phyloP scores from a whole-genome alignment of 2,888 invertebrate species.

The Dynastes hyllus region DNA sequence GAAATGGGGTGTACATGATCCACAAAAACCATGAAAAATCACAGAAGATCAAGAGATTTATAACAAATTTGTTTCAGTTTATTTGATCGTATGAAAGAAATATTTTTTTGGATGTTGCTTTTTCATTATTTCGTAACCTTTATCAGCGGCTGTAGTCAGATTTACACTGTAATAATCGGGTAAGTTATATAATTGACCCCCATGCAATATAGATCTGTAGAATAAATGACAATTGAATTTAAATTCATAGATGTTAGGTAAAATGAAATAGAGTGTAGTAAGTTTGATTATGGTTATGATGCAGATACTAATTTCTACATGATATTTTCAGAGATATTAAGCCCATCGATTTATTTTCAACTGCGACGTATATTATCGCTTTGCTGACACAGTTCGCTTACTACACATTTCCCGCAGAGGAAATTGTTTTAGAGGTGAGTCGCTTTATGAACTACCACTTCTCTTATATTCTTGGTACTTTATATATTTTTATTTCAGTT shows the following conservation, averaged over 20 bases:
- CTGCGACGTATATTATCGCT: constrained; percentile 11
- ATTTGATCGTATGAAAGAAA: constrained; percentile 37
- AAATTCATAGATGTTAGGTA: too few relatives aligned
- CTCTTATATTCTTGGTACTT: background rate
- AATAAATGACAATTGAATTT: too few relatives aligned
- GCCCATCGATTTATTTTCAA: constrained; percentile 3
- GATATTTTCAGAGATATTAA: background rate
- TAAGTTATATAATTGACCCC: background rate
- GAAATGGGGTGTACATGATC: too few relatives aligned
- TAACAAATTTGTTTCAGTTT: background rate
- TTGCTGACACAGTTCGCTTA: constrained; percentile 37
- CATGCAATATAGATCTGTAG: too few relatives aligned
- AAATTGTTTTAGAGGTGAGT: constrained; percentile 44
- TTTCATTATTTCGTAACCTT: constrained; percentile 47
- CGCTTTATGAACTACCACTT: background rate
- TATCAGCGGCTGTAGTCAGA: constrained; percentile 31
- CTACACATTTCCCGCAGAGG: constrained; percentile 43
- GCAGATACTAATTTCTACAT: too few relatives aligned
- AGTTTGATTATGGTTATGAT: too few relatives aligned
- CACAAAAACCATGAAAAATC: too few relatives aligned
- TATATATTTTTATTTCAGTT: background rate
- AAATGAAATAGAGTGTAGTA: too few relatives aligned
- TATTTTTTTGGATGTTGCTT: constrained; percentile 38
- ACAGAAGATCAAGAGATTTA: too few relatives aligned
- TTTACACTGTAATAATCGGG: constrained; percentile 37